phyloP scores from a whole-genome alignment of 2,888 invertebrate species.

The Drosophila meridionalis region DNA sequence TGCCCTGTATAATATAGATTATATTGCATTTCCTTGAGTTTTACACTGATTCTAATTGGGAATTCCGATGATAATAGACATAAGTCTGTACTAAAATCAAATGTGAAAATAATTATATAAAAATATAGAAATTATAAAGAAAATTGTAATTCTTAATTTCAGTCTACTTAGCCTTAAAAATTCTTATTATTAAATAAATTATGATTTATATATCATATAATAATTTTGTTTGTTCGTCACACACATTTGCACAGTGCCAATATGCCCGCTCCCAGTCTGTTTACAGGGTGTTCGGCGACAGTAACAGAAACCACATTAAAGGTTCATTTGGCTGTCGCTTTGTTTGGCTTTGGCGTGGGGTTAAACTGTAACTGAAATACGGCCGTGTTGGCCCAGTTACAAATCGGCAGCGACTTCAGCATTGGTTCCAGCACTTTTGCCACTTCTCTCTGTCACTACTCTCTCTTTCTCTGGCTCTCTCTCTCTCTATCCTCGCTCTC shows the following conservation, averaged over 20 bases:
- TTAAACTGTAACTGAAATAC: slow-evolving; percentile 71
- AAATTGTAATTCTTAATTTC: background rate
- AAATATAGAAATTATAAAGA: no score
- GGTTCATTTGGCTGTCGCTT: slow-evolving; percentile 78
- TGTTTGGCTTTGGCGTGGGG: slow-evolving; percentile 74
- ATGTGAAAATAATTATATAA: no score
- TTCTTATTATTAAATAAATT: no score
- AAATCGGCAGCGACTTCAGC: slow-evolving; percentile 50
- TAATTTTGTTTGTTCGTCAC: background rate
- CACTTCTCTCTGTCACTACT: slow-evolving; percentile 55
- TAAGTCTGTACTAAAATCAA: background rate
- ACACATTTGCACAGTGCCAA: background rate
- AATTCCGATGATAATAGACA: background rate
- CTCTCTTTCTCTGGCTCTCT: slow-evolving; percentile 7
- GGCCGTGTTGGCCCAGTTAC: slow-evolving; percentile 71
- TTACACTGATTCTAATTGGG: background rate
- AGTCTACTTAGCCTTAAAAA: no score
- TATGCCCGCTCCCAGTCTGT: background rate
- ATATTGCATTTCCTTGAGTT: background rate
- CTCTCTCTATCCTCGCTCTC: background rate
- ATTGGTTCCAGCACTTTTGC: slow-evolving; percentile 68
- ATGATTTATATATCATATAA: no score
- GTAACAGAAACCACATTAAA: slow-evolving; percentile 68
- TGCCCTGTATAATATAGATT: background rate
- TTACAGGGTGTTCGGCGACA: slow-evolving; percentile 10